Conservation (phyloP, 1,140 invertebrate species). For the Paramacrobiotus metropolitanus region DNA sequence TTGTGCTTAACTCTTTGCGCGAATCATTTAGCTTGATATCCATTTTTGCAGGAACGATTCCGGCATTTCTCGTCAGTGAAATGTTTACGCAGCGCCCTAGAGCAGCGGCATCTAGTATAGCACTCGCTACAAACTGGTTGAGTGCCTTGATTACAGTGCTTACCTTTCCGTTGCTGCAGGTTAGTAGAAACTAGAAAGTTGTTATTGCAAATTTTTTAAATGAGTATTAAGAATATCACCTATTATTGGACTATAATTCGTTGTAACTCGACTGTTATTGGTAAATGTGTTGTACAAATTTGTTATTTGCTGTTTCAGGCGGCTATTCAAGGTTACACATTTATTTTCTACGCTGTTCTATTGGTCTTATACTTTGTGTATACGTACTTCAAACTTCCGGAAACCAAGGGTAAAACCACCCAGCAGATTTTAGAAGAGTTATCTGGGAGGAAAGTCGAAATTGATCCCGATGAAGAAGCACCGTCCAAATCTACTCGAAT, state of each 20-base stretch:
- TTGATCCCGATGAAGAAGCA: too few species aligned
- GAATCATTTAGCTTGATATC: too few species aligned
- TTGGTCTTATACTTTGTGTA: conserved; percentile 28
- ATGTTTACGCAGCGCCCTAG: neutral
- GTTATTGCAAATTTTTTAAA: neutral
- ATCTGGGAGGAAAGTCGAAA: too few species aligned
- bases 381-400: conserved; percentile 29
- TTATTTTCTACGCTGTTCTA: conserved; percentile 27
- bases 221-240: neutral
- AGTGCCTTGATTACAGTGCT: neutral
- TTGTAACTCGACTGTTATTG: too few species aligned
- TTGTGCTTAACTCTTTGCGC: too few species aligned
- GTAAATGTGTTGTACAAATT: neutral
- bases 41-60: conserved; percentile 3
- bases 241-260: too few species aligned
- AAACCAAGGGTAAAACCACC: conserved; percentile 29
- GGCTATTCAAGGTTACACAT: conserved; percentile 28
- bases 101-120: neutral
- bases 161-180: neutral
- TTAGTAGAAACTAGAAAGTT: neutral
- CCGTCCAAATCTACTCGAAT: too few species aligned
- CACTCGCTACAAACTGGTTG: neutral
- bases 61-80: conserved; percentile 2
- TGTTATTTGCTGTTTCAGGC: conserved; percentile 30
- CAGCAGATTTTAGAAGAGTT: conserved; percentile 21